Conservation (phyloP, 2,888 invertebrate species). For the Rhabditophanes sp. region DNA sequence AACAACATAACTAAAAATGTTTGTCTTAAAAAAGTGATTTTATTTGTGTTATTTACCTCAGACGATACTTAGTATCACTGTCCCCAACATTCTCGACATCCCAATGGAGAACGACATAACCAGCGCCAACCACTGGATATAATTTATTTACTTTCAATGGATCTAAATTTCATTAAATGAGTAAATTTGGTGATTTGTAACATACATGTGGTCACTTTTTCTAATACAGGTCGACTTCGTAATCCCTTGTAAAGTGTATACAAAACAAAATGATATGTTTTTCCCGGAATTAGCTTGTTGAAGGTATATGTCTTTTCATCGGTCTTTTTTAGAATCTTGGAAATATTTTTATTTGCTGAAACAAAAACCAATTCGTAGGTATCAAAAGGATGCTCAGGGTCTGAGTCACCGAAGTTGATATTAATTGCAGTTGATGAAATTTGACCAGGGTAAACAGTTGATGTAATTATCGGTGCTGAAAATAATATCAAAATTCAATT, state of each 20-base stretch:
- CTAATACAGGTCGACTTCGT: slow-evolving; percentile 27
- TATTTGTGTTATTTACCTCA: slow-evolving; percentile 18
- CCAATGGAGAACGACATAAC: slow-evolving; percentile 36
- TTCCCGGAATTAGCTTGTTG: slow-evolving; percentile 40
- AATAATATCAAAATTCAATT: slow-evolving; percentile 4
- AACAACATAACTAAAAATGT: slow-evolving; percentile 16
- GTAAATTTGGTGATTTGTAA: no score
- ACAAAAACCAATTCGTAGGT: slow-evolving; percentile 31
- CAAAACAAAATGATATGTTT: slow-evolving; percentile 34
- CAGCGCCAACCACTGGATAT: slow-evolving; percentile 33
- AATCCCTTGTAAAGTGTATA: slow-evolving; percentile 36
- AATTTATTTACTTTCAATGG: slow-evolving; percentile 37
- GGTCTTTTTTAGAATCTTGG: slow-evolving; percentile 27
- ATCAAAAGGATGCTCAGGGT: slow-evolving; percentile 36
- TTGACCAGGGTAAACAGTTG: slow-evolving; percentile 37
- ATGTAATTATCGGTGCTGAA: slow-evolving; percentile 38
- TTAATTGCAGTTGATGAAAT: slow-evolving; percentile 39
- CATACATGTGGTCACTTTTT: slow-evolving; percentile 37
- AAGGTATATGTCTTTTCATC: slow-evolving; percentile 38
- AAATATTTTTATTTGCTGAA: slow-evolving; percentile 35
- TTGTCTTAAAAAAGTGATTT: neutral
- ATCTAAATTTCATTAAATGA: slow-evolving; percentile 20
- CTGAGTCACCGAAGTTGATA: slow-evolving; percentile 38
- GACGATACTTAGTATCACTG: slow-evolving; percentile 30
- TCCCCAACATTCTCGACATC: slow-evolving; percentile 41